Percentiles rank a stretch among this genome's conserved stretches.
Conservation (phyloP, 2,888 invertebrate genomes). For the Belgica antarctica region DNA sequence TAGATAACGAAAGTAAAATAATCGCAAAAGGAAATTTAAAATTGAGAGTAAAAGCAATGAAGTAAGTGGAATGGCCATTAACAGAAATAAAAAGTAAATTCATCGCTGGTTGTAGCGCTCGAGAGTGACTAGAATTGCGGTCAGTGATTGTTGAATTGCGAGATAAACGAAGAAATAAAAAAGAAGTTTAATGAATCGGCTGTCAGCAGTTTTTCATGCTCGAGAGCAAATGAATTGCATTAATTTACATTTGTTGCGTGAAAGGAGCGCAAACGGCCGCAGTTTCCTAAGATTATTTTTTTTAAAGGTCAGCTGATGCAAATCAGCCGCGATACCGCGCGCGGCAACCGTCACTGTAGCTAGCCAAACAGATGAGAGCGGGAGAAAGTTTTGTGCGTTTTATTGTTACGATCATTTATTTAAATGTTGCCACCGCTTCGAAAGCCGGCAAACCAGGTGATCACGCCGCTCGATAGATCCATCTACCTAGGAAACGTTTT, state of each 20-base stretch:
- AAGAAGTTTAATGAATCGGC: neutral
- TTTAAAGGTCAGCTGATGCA: neutral
- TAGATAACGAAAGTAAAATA: constrained; percentile 39
- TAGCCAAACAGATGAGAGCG: constrained; percentile 14
- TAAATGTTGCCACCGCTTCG: constrained; percentile 4
- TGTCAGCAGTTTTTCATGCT: constrained; percentile 10
- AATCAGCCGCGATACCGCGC: neutral
- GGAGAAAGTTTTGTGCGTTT: constrained; percentile 27
- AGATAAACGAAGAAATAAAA: constrained; percentile 8
- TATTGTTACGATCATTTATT: constrained; percentile 14
- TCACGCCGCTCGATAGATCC: neutral
- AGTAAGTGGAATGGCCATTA: constrained; percentile 40
- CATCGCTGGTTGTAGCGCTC: neutral
- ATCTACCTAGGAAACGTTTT: neutral
- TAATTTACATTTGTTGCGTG: neutral
- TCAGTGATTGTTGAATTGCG: constrained; percentile 23
- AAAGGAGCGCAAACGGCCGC: neutral
- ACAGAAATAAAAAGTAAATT: constrained; percentile 25
- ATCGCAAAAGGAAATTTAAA: constrained; percentile 21
- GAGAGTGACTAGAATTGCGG: constrained; percentile 36
- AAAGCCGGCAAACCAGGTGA: neutral
- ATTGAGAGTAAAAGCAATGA: constrained; percentile 39
- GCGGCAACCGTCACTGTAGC: neutral
- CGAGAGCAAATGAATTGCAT: constrained; percentile 1
- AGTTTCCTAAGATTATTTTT: neutral